Evolutionary conservation across 1,140 invertebrate genomes (phyloP), one percentile per base, ranked within the genome.

Genomic region (Psix sp.): DNA sequence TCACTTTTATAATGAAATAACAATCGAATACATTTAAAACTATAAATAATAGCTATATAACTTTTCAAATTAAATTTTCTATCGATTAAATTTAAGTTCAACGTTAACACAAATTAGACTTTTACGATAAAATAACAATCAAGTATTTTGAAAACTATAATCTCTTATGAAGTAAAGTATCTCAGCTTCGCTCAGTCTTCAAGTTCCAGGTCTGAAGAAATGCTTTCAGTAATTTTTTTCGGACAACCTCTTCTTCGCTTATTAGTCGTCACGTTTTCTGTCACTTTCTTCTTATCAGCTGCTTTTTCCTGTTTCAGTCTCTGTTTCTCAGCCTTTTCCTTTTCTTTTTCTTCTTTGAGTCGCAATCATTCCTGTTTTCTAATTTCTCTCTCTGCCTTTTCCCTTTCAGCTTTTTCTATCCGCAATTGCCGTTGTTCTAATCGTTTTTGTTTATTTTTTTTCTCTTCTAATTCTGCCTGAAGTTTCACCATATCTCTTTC

Each of bases 1-100:
- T 29, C 26, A 29, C 26, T 29, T 29, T 29, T 29, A 29, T 29
- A 29, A 24, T 24, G 21, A 24, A 24, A 24, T 24, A 24, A 24
- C 21, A 24, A 24, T 24, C 21, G 21, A 24, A 24, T 24, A 24
- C 21, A 24, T 24, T 24, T 9, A 24, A 24, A 24, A 24, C 9
- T 24, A 24, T 24, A 24, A 24, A 24, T 24, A 24, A 24, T 24
- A 24, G 21, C 21, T 24, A 4, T 24, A 24, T 24, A 24, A 24
- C 21, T 24, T 24, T 24, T 24, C 21, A 24, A 4, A 24, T 24
- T 24, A 24, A 24, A 24, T 24, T 24, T 24, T 24, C 21, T 24
- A 29, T 29, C 26, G 7, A 29, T 29, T 7, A 29, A 29, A 3
- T 29, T 7, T 7, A 29, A 3, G 6, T 29, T 29, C 7, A 29